Evolutionary conservation across 2,888 invertebrate genomes (phyloP).

Genomic region (Acanthococcus lagerstroemiae): DNA sequence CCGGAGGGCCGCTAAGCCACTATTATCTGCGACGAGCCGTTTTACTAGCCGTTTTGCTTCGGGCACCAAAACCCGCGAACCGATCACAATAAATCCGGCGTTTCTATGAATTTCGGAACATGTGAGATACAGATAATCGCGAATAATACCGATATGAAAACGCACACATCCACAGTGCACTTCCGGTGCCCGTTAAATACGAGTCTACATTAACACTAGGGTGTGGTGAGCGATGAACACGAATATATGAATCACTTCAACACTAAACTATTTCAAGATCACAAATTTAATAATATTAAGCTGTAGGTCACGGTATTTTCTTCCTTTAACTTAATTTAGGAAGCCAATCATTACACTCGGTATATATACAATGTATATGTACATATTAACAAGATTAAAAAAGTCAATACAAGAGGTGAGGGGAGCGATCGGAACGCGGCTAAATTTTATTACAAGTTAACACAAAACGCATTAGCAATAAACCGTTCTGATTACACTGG

Average conservation of each 20-base stretch:
- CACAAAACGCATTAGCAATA: constrained; percentile 25
- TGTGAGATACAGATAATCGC: neutral
- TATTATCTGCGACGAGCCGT: constrained; percentile 41
- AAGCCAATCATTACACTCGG: constrained; percentile 50
- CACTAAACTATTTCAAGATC: constrained; percentile 30
- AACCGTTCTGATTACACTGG: constrained; percentile 29
- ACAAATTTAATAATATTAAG: constrained; percentile 27
- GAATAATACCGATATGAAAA: constrained; percentile 22
- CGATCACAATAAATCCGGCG: neutral
- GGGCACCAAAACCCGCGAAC: constrained; percentile 17
- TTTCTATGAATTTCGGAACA: constrained; percentile 19
- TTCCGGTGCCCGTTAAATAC: constrained; percentile 27
- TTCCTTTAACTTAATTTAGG: constrained; percentile 59
- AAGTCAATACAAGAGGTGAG: constrained; percentile 21
- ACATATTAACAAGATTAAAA: constrained; percentile 30
- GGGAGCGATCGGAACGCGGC: constrained; percentile 27
- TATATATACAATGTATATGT: constrained; percentile 25
- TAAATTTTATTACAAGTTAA: constrained; percentile 30
- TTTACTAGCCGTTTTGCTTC: constrained; percentile 26
- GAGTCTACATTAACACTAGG: constrained; percentile 27
- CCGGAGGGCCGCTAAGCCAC: constrained; percentile 41
- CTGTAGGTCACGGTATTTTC: constrained; percentile 27
- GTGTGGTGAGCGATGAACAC: constrained; percentile 31
- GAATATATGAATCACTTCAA: constrained; percentile 29
- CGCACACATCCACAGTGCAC: constrained; percentile 24